Conservation (phyloP, 2,797 vertebrate genomes). For the Pitangus sulphuratus region DNA sequence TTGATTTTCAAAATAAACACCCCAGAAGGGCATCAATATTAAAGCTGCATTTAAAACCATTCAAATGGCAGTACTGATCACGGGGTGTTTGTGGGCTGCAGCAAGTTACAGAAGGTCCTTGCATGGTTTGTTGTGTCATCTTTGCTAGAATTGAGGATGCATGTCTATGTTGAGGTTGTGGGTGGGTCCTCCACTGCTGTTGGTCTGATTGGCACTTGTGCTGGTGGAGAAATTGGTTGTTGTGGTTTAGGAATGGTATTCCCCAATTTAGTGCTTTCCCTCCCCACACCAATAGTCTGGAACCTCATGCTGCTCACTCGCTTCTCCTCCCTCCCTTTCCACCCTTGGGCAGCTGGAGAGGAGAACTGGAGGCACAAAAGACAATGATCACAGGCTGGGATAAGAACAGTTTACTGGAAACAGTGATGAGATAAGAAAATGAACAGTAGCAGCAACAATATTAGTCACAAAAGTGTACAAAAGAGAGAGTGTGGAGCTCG, state of each 20-base stretch:
- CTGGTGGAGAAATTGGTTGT: background rate
- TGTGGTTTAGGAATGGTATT: background rate
- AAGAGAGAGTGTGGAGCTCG: background rate
- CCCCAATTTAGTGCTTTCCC: no score
- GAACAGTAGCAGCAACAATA: no score
- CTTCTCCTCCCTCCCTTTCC: background rate
- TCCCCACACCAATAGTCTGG: background rate
- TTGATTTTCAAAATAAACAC: background rate
- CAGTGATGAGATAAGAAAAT: no score
- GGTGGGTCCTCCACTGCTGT: background rate
- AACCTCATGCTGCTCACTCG: background rate
- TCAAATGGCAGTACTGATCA: accelerated
- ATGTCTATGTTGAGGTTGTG: accelerated
- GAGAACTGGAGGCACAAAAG: no score
- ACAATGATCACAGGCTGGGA: no score
- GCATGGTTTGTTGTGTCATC: background rate
- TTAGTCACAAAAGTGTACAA: background rate
- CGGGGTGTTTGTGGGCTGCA: background rate
- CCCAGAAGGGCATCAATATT: background rate
- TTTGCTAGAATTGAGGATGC: background rate
- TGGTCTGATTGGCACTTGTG: background rate
- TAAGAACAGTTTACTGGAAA: no score
- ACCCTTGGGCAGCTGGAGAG: background rate
- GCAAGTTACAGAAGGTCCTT: background rate
- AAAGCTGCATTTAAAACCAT: background rate